Conservation (phyloP, 2,797 vertebrate genomes). For the Nyctalus aviator region DNA sequence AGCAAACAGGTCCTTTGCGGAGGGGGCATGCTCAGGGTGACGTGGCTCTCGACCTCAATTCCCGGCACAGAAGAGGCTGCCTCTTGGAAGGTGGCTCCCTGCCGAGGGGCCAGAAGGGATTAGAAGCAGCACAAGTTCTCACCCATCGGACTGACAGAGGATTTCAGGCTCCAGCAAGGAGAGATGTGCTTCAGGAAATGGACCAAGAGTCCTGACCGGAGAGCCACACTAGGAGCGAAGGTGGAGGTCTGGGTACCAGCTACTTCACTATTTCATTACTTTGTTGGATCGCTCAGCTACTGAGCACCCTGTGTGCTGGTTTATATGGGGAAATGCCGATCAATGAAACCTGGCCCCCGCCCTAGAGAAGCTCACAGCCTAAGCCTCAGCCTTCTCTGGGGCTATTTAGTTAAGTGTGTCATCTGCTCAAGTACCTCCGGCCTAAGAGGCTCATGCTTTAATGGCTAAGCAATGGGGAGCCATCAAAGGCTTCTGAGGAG, state of each 20-base stretch:
- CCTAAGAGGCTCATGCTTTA: not conserved
- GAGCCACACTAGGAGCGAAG: not conserved
- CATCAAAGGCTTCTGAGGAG: not conserved
- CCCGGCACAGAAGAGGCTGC: not conserved
- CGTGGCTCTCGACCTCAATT: fast-evolving
- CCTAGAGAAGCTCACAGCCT: not conserved
- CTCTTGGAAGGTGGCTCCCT: not conserved
- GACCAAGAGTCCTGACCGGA: not conserved
- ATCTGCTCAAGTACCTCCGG: not conserved
- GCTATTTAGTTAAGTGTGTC: not conserved
- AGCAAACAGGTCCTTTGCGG: not conserved
- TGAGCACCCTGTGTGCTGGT: not conserved
- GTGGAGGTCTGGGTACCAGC: not conserved
- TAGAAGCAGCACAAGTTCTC: not conserved
- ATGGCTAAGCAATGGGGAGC: not conserved
- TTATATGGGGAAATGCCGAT: not conserved
- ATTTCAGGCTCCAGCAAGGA: not conserved
- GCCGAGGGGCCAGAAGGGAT: not conserved
- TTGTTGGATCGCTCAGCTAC: not conserved
- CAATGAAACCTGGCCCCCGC: not conserved
- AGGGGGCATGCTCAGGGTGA: not conserved
- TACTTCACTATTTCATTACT: not conserved
- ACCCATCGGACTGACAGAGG: not conserved
- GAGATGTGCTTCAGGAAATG: not conserved
- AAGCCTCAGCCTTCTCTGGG: not conserved